Conservation (phyloP, 1,140 invertebrate genomes). For the Bombus turneri region DNA sequence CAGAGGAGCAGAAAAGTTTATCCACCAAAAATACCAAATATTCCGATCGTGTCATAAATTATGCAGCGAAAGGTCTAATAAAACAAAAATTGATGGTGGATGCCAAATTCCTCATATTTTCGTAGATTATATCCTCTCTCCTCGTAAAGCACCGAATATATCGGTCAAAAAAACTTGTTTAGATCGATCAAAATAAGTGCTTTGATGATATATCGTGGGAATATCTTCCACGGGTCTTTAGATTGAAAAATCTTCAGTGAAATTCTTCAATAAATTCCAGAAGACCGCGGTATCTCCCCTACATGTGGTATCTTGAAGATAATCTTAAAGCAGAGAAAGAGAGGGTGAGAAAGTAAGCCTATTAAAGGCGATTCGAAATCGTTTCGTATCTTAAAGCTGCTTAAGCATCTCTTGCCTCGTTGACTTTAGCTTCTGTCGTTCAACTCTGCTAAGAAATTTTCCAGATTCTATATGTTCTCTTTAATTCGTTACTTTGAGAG, state of each 20-base stretch:
- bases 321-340: not conserved
- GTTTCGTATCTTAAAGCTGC: not conserved
- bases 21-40: too few species aligned
- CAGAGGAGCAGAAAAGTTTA: too few species aligned
- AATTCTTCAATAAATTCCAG: conserved; percentile 20
- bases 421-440: too few species aligned
- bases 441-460: too few species aligned
- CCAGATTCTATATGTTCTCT: too few species aligned
- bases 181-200: not conserved
- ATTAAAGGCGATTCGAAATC: conserved; percentile 4
- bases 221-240: not conserved
- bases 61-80: too few species aligned
- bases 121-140: too few species aligned
- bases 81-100: too few species aligned
- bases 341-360: not conserved
- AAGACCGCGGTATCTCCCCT: not conserved
- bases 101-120: not conserved
- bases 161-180: too few species aligned
- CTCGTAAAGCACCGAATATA: not conserved
- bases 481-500: too few species aligned
- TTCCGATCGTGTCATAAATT: too few species aligned
- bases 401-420: not conserved
- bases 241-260: not conserved
- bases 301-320: not conserved
- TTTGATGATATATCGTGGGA: not conserved